Base-by-base conservation (phyloP, 1,140 invertebrate genomes). In the Ooceraea biroi region DNA sequence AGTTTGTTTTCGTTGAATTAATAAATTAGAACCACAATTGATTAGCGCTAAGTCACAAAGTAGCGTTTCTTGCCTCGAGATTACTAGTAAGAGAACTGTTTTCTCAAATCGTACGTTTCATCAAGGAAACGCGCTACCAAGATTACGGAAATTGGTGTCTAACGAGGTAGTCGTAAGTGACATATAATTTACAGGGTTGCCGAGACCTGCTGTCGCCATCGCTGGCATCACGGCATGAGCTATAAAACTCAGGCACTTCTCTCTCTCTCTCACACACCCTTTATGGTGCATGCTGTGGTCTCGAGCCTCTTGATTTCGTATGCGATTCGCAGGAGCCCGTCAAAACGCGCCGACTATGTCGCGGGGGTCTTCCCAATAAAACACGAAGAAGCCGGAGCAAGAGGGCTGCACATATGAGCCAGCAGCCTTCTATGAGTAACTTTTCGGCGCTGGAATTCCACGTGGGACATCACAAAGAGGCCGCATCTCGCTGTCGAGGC, bases 261-360 rank as follows among this genome's bases (percentile, higher is more conserved):
- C 58, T 71, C 41, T 68, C 36, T 36, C 36, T 36, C 36, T 36
- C 36, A 3, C 36, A 3, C 36, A 3, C 36, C 7, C 36, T 36
- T 7, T 36, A 36, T 5, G 60, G 52, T 44, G 71, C 44, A 44
- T 58, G 41, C 41, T 66, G 48, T 4, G 19, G 10, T 57, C 65
- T 69, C 77, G 78, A 84, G 71, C 60, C 82, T 69, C 85, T 82
- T 89, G 87, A 91, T 91, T 92, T 90, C 87, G 88, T 90, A 91
- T 91, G 90, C 91, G 85, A 87, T 91, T 88, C 89, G 88, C 86
- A 84, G 84, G 88, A 88, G 84, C 84, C 87, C 88, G 88, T 90
- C 90, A 89, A 92, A 92, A 92, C 90, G 85, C 85, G 89, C 90
- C 89, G 90, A 85, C 90, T 84, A 90, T 90, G 91, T 91, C 89